phyloP scores from a whole-genome alignment of 2,797 vertebrate genomes.

The Merluccius polli region DNA sequence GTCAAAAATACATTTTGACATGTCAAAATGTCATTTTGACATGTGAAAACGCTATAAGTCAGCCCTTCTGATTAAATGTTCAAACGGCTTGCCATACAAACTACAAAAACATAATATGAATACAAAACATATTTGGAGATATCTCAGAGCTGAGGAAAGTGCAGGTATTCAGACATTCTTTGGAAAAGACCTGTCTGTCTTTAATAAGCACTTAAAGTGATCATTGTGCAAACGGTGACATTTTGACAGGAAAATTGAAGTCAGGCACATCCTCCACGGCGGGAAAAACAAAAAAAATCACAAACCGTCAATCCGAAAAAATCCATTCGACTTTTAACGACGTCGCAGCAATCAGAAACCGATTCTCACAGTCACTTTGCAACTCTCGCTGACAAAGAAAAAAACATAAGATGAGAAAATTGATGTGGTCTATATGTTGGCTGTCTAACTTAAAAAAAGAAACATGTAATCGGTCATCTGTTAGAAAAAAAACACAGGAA shows the following conservation, averaged over 20 bases:
- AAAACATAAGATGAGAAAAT: background rate
- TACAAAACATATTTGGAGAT: too few relatives aligned
- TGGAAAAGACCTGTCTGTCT: background rate
- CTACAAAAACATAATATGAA: background rate
- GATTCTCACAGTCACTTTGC: background rate
- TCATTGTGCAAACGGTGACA: background rate
- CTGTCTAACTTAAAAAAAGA: background rate
- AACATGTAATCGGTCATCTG: too few relatives aligned
- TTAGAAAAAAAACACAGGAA: too few relatives aligned
- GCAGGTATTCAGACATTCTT: too few relatives aligned
- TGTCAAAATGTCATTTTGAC: too few relatives aligned
- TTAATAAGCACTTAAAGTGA: constrained; percentile 25
- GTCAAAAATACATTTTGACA: too few relatives aligned
- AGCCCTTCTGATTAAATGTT: too few relatives aligned
- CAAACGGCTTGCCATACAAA: too few relatives aligned
- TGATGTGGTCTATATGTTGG: background rate
- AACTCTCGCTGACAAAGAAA: background rate
- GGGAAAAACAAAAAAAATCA: background rate
- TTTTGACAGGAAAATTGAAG: constrained; percentile 29
- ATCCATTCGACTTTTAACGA: constrained; percentile 16
- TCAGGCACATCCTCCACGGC: constrained; percentile 13
- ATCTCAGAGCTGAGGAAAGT: too few relatives aligned
- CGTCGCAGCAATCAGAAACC: background rate
- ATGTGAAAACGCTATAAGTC: too few relatives aligned
- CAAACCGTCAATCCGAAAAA: background rate